Base-by-base conservation (phyloP, 1,140 invertebrate species). In the Drosophila tsacasi region DNA sequence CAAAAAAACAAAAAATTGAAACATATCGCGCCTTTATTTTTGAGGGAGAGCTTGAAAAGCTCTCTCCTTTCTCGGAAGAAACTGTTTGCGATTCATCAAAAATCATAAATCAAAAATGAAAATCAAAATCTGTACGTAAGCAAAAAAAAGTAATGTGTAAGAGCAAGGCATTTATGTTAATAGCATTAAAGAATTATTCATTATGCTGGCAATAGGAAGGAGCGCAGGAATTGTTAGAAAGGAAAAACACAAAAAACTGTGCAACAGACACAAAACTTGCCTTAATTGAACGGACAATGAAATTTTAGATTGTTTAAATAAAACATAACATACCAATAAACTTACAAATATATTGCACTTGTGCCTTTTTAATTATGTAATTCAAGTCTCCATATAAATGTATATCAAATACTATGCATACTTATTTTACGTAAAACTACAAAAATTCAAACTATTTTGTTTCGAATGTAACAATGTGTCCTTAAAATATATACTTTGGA, bases 231-330 rank as follows among this genome's bases (percentile, higher is more conserved):
- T 23, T 25, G 57, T 66, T 76, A 15, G 5, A 32, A 32, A 52
- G 8, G 21, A 19, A 52, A 30, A 19, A 52, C 25, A 52, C 27
- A 52, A 25, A 39, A 55, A 62, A 77, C 57, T 67, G 39, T 64
- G 66, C 54, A 65, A 65, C 59, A 79, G 61, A 73, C 69, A 83
- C 69, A 83, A 79, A 87, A 89, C 81, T 89, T 89, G 84, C 84
- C 84, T 89, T 89, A 89, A 89, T 57, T 90, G 68, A 73, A 81
- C 85, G 81, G 84, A 89, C 84, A 87, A 89, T 87, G 85, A 87
- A 80, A 83, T 81, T 89, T 79, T 90, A 90, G 81, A 89, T 89
- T 89, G 81, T 90, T 84, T 90, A 89, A 90, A 73, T 71, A 84
- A 57, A 57, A 73, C 63, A 75, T 81, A 77, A 81, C 58, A 60